A percentile compares a stretch with the other conserved stretches of the same genome.
These are phyloP conservation scores for Lampropteryx suffumata DNA, from an alignment of 2,888 invertebrate species.

Conservation along the genomic window DNA sequence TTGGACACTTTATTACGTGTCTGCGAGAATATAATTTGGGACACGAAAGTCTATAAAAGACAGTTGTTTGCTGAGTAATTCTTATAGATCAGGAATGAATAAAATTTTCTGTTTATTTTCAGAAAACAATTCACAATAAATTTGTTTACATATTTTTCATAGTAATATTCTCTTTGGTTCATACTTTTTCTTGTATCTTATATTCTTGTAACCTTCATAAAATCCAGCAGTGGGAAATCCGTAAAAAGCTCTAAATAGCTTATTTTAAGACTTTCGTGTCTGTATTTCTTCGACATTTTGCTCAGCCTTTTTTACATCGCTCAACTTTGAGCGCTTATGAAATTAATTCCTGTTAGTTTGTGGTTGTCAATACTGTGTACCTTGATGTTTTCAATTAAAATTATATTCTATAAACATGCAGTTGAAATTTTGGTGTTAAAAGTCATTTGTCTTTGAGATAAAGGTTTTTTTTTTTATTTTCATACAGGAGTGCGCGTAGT, in stretches of 20 bases:
- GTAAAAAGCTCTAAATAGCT: too few species aligned
- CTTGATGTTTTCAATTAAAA: slow-evolving; percentile 57
- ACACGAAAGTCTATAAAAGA: slow-evolving; percentile 37
- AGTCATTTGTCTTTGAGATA: slow-evolving; percentile 59
- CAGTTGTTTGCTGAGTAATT: slow-evolving; percentile 23
- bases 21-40: slow-evolving; percentile 41
- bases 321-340: slow-evolving; percentile 31
- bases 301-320: slow-evolving; percentile 24
- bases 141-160: too few species aligned
- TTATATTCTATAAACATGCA: slow-evolving; percentile 51
- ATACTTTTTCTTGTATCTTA: too few species aligned
- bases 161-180: too few species aligned
- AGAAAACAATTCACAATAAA: background rate
- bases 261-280: slow-evolving; percentile 15
- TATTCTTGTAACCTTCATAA: too few species aligned
- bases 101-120: background rate
- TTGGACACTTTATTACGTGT: slow-evolving; percentile 54
- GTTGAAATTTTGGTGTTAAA: slow-evolving; percentile 55
- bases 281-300: slow-evolving; percentile 2
- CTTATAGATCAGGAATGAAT: slow-evolving; percentile 5
- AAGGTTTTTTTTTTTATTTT: slow-evolving; percentile 43
- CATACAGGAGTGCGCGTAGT: slow-evolving; percentile 25
- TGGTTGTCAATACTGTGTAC: slow-evolving; percentile 61
- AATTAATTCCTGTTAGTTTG: slow-evolving; percentile 63
- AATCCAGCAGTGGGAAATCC: background rate